These are phyloP conservation scores for Sarcophaga rosellei DNA, from an alignment of 2,888 invertebrate species.

Conservation along the genomic window DNA sequence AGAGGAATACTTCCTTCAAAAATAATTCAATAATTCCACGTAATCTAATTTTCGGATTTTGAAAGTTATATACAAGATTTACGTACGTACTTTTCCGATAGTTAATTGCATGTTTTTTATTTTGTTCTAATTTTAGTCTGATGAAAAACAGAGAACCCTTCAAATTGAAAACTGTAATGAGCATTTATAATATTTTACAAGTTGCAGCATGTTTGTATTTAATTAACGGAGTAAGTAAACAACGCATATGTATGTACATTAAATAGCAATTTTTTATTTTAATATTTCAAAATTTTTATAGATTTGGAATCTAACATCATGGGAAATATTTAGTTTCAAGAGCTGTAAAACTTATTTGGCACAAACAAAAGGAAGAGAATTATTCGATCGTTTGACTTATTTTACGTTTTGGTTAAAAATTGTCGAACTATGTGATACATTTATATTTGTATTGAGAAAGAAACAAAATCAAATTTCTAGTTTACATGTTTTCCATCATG, in stretches of 20 bases:
- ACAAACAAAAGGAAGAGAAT: slow-evolving; percentile 62
- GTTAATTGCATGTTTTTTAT: slow-evolving; percentile 10
- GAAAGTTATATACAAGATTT: no score
- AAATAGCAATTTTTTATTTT: no score
- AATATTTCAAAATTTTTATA: slow-evolving; percentile 52
- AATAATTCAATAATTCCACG: no score
- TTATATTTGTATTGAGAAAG: slow-evolving; percentile 87
- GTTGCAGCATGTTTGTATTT: slow-evolving; percentile 81
- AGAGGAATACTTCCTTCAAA: no score
- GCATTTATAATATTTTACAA: slow-evolving; percentile 91
- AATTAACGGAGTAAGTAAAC: slow-evolving; percentile 72
- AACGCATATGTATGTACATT: no score
- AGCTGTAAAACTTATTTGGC: slow-evolving; percentile 69
- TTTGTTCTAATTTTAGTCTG: slow-evolving; percentile 71
- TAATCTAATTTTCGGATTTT: no score
- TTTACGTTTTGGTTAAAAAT: slow-evolving; percentile 86
- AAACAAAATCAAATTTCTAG: slow-evolving; percentile 87
- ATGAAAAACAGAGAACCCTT: slow-evolving; percentile 88
- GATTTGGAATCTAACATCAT: slow-evolving; percentile 72
- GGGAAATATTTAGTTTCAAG: slow-evolving; percentile 71
- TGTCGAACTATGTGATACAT: slow-evolving; percentile 86
- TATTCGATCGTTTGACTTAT: slow-evolving; percentile 82
- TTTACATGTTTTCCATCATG: slow-evolving; percentile 89
- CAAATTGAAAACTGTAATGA: slow-evolving; percentile 85
- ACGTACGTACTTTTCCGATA: not conserved